Percentiles rank a stretch among this genome's conserved stretches.
Conservation (phyloP, 1,140 invertebrate species). For the Anastatus disparis region DNA sequence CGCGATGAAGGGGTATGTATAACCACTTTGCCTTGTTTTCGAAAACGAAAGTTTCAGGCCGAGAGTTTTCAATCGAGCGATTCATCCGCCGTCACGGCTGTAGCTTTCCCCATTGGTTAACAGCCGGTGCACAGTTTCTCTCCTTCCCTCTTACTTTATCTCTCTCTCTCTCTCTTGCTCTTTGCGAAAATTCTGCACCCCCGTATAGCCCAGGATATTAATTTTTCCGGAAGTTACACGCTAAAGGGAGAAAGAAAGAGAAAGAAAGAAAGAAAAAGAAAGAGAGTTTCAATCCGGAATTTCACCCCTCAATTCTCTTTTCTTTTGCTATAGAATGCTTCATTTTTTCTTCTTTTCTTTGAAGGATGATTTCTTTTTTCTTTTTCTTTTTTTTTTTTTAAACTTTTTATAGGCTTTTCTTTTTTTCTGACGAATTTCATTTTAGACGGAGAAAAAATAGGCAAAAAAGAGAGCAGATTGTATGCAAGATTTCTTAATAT, state of each 20-base stretch:
- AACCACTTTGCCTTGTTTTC: slow-evolving; percentile 32
- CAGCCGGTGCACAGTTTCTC: slow-evolving; percentile 14
- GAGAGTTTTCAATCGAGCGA: slow-evolving; percentile 14
- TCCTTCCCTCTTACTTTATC: too few relatives aligned
- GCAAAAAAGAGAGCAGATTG: too few relatives aligned
- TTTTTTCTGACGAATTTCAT: too few relatives aligned
- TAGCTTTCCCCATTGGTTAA: slow-evolving; percentile 21
- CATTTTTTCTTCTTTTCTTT: too few relatives aligned
- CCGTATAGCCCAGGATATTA: slow-evolving; percentile 29
- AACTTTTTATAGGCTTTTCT: too few relatives aligned
- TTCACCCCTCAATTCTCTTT: slow-evolving; percentile 6
- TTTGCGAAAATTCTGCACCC: background rate
- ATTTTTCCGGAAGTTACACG: slow-evolving; percentile 39
- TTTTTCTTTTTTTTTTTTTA: too few relatives aligned
- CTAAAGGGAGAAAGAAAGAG: too few relatives aligned
- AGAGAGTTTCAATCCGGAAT: slow-evolving; percentile 15
- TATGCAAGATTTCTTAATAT: too few relatives aligned
- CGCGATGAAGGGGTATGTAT: background rate
- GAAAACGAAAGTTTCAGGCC: slow-evolving; percentile 29
- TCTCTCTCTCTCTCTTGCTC: background rate
- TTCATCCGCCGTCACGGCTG: slow-evolving; percentile 18
- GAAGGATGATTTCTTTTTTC: too few relatives aligned
- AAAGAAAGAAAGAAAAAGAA: too few relatives aligned
- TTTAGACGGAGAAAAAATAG: too few relatives aligned
- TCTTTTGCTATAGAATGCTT: too few relatives aligned